Evolutionary conservation across 1,140 invertebrate species (phyloP).

Genomic region (Whitmania pigra): DNA sequence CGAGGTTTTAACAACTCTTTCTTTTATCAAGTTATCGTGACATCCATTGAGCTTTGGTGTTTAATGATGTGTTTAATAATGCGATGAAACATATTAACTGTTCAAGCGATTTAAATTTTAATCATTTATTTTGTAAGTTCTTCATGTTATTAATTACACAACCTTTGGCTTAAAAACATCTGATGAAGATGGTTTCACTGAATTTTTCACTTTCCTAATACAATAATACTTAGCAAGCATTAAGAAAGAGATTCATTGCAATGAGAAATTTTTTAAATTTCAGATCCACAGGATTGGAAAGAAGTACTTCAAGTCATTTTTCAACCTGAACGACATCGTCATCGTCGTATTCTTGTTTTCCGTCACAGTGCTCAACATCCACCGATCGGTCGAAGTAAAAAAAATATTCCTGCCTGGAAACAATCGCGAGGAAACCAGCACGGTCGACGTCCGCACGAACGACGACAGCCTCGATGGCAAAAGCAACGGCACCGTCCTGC

Average conservation of each 20-base stretch:
- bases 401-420: slow-evolving; percentile 14
- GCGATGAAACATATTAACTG: neutral
- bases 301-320: slow-evolving; percentile 51
- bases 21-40: neutral
- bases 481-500: neutral
- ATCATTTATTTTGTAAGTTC: no score
- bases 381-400: slow-evolving; percentile 33
- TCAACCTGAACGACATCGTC: slow-evolving; percentile 54
- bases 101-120: neutral
- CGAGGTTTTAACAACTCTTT: slow-evolving; percentile 41
- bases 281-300: slow-evolving; percentile 46
- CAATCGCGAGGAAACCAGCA: no score
- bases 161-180: no score
- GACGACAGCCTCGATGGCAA: neutral
- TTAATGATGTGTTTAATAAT: no score
- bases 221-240: no score
- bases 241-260: no score
- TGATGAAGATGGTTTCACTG: no score
- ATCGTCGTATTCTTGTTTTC: slow-evolving; percentile 45
- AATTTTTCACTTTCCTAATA: no score
- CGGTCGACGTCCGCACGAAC: no score
- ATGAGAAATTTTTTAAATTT: slow-evolving; percentile 10
- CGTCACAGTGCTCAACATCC: slow-evolving; percentile 39
- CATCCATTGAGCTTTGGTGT: neutral
- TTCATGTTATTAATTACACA: no score